Evolutionary conservation across 2,113 vertebrate species (phyloP).

Genomic region (Sebastes fasciatus): DNA sequence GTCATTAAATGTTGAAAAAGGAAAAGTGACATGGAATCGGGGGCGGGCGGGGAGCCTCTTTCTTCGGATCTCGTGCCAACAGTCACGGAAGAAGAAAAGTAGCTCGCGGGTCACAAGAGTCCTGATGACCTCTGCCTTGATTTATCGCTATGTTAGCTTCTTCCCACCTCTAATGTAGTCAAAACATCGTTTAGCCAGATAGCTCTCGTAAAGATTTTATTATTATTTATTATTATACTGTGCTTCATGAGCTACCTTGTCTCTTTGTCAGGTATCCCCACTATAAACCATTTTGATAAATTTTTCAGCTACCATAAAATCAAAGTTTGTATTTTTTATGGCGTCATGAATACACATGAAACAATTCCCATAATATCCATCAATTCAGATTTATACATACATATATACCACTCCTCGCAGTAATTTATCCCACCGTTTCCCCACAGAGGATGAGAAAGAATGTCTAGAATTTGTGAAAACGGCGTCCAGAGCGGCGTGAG

Average conservation of each 20-base stretch:
- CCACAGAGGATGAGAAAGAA: conserved; percentile 72
- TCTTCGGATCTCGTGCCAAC: conserved; percentile 57
- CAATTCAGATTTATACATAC: conserved; percentile 68
- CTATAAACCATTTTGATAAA: conserved; percentile 76
- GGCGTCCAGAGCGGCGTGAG: conserved; percentile 38
- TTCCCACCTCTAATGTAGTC: conserved; percentile 60
- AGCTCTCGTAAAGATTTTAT: conserved; percentile 74
- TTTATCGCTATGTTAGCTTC: conserved; percentile 57
- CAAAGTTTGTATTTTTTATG: conserved; percentile 73
- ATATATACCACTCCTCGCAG: conserved; percentile 33
- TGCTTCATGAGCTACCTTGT: conserved; percentile 63
- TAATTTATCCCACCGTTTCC: conserved; percentile 57
- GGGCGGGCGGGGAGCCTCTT: conserved; percentile 4
- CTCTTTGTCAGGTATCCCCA: conserved; percentile 62
- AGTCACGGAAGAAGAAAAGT: conserved; percentile 63
- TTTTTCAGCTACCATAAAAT: conserved; percentile 71
- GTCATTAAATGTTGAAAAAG: conserved; percentile 61
- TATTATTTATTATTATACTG: conserved; percentile 66
- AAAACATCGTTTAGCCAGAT: conserved; percentile 69
- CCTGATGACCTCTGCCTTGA: conserved; percentile 63
- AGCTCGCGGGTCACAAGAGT: conserved; percentile 55
- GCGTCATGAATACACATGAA: conserved; percentile 68
- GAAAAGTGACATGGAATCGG: conserved; percentile 34
- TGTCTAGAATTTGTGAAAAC: conserved; percentile 73
- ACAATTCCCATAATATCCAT: conserved; percentile 64